Evolutionary conservation across 2,797 vertebrate species (phyloP).

Genomic region (Spinus pinus): DNA sequence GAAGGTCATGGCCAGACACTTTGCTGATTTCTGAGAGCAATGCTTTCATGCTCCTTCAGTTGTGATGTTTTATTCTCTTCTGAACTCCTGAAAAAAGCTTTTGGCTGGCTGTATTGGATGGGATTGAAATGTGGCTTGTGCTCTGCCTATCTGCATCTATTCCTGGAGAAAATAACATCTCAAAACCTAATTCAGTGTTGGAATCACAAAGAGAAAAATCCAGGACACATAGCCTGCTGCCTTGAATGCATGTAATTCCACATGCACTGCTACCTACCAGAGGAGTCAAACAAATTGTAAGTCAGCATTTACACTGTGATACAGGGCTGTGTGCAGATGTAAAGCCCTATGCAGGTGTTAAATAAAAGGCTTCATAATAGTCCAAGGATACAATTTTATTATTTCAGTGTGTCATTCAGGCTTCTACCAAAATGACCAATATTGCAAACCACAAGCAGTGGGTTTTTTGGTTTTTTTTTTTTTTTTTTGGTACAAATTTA

Average conservation of each 20-base stretch:
- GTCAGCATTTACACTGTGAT: background rate
- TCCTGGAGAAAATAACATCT: background rate
- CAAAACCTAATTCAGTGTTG: background rate
- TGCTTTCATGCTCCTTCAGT: background rate
- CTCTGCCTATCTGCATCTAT: background rate
- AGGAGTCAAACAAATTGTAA: background rate
- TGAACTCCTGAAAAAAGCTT: background rate
- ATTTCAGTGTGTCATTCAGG: background rate
- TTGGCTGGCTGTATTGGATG: background rate
- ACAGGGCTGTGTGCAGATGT: background rate
- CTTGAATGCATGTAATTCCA: background rate
- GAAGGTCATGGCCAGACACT: background rate
- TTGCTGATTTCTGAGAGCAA: background rate
- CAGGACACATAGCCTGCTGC: background rate
- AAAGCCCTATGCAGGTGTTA: background rate
- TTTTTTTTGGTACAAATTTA: background rate
- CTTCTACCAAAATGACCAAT: background rate
- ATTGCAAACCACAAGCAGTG: background rate
- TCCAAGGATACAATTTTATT: background rate
- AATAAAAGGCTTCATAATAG: background rate
- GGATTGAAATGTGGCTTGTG: background rate
- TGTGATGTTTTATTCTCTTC: background rate
- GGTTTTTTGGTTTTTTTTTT: background rate
- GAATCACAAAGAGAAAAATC: background rate
- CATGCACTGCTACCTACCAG: background rate